These are phyloP conservation scores for Atopsyche davidsoni DNA, from an alignment of 1,140 invertebrate species.

Conservation along the genomic window DNA sequence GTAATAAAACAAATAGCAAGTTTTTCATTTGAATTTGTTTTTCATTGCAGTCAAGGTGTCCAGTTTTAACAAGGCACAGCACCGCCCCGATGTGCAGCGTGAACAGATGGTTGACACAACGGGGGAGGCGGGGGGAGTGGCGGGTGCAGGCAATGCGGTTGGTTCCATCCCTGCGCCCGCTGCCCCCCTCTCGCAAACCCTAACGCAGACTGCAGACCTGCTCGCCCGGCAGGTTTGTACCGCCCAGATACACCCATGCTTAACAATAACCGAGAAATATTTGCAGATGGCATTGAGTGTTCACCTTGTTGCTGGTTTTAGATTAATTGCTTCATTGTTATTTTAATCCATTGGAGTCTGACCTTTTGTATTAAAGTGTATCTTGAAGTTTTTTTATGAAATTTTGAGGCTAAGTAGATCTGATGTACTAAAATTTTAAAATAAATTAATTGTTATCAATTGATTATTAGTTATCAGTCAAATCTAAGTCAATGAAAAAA, in stretches of 20 bases:
- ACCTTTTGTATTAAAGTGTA: background rate
- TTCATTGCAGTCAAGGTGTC: constrained; percentile 22
- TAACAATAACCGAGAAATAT: no score
- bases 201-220: constrained; percentile 28
- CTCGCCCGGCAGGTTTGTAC: constrained; percentile 26
- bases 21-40: no score
- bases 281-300: no score
- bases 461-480: no score
- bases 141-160: background rate
- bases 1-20: no score
- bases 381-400: no score
- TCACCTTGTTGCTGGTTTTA: background rate
- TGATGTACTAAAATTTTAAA: no score
- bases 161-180: constrained; percentile 2
- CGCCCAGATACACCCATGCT: no score
- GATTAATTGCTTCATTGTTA: background rate
- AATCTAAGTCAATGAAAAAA: no score
- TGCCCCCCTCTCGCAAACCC: constrained; percentile 25
- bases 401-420: no score
- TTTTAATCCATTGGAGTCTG: background rate
- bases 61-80: constrained; percentile 26
- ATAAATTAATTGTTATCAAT: no score
- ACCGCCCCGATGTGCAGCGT: constrained; percentile 27
- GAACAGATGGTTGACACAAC: constrained; percentile 25
- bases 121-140: background rate